Conservation (phyloP, 2,888 invertebrate species). For the Julus scandinavius region DNA sequence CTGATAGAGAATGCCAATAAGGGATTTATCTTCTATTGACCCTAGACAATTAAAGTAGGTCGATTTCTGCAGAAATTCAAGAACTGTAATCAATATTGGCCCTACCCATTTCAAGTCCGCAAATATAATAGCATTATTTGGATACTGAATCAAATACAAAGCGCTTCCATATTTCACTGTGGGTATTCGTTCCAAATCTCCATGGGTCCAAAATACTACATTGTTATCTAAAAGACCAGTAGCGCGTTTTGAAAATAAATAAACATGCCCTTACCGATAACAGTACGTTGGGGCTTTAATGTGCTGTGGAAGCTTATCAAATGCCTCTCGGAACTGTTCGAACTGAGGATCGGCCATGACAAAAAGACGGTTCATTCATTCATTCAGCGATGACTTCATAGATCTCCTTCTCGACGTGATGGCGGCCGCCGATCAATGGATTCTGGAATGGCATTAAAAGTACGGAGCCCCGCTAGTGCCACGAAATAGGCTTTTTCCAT, state of each 20-base stretch:
- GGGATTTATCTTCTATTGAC: background rate
- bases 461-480: conserved; percentile 16
- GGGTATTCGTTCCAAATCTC: background rate
- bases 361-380: conserved; percentile 37
- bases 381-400: conserved; percentile 35
- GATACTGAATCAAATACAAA: background rate
- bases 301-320: conserved; percentile 82
- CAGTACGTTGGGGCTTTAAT: conserved; percentile 82
- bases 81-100: background rate
- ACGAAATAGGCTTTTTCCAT: background rate
- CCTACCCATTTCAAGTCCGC: background rate
- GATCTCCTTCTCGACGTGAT: background rate
- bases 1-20: background rate
- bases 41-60: background rate
- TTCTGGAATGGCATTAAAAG: background rate
- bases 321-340: conserved; percentile 89
- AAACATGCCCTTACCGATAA: conserved; percentile 82
- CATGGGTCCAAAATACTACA: background rate
- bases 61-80: background rate
- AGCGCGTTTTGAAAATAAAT: background rate
- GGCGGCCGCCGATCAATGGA: conserved; percentile 21
- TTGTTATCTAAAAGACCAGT: no score
- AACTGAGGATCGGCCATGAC: conserved; percentile 92
- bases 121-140: background rate
- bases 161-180: background rate